These are phyloP conservation scores for Hyperoplus immaculatus DNA, from an alignment of 2,797 vertebrate species.

Conservation along the genomic window DNA sequence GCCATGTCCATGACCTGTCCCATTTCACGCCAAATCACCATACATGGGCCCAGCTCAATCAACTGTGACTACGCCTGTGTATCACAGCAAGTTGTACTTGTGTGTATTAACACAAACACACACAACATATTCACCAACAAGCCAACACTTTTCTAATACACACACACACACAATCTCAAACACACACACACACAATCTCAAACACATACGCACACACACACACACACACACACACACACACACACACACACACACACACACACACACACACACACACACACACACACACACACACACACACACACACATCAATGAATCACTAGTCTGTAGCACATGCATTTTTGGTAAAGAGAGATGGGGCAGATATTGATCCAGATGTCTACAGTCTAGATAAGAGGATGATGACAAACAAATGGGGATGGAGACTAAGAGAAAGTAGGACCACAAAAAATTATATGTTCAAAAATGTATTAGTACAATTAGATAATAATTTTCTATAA, in stretches of 20 bases:
- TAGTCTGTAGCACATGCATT: slow-evolving; percentile 9
- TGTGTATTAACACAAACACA: background rate
- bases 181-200: background rate
- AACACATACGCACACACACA: background rate
- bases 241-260: background rate
- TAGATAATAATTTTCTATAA: background rate
- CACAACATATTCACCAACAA: too few relatives aligned
- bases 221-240: background rate
- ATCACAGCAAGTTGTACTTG: slow-evolving; percentile 12
- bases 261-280: slow-evolving; percentile 9
- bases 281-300: background rate
- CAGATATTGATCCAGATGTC: slow-evolving; percentile 36
- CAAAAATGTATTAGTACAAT: background rate
- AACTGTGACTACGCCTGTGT: slow-evolving; percentile 30
- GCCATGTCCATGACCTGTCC: slow-evolving; percentile 63
- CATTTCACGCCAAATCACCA: slow-evolving; percentile 55
- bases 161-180: background rate
- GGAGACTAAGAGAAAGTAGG: background rate
- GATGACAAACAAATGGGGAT: background rate
- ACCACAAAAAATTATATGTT: background rate
- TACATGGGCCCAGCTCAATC: slow-evolving; percentile 32
- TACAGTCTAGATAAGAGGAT: slow-evolving; percentile 11
- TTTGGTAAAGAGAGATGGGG: slow-evolving; percentile 34
- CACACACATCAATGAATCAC: slow-evolving; percentile 51
- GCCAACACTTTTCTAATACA: too few relatives aligned